Evolutionary conservation across 1,140 invertebrate genomes (phyloP), one percentile per base, ranked within the genome.

Genomic region (Conopomorpha cramerella): DNA sequence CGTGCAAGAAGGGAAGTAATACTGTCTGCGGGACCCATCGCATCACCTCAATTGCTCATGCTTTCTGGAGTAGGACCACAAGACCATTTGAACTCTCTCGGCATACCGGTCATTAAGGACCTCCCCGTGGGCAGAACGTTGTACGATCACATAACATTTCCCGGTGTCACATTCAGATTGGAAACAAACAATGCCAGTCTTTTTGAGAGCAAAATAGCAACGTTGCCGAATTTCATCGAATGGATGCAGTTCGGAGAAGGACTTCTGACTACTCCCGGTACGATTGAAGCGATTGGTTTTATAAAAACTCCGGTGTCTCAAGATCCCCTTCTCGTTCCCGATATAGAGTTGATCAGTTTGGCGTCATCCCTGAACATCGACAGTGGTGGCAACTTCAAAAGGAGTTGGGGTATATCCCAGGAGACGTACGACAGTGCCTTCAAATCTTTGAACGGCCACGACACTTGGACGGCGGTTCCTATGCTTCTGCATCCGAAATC

Each of bases 41-140:
- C 88, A 43, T 88, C 89, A 3, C 88, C 91, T 0, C 90, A 93
- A 60, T 46, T 94, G 6, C 70, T 94, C 8, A 90, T 92, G 85
- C 65, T 93, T 0, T 90, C 88, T 1, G 92, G 92, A 2, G 79
- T 93, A 8, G 91, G 91, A 0, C 88, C 90, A n/a, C 80, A 77
- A 50, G 68, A 82, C 23, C 76, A 83, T 45, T 58, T 96, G 1
- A 60, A 84, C 30, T 79, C 85, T 27, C 57, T 92, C 1, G 84
- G 84, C 0, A 86, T 93, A 15, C 77, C 82, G 0, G 63, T 87
- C 0, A 54, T 91, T 1, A 62, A 85, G 42, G 82, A 89, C 36
- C 61, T 86, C 13, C 82, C 79, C 30, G 89, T 91, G 2, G 90
- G 90, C 2, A 76, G 83, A 49, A 86, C 81, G 18, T 49, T 92